Evolutionary conservation across 2,797 vertebrate genomes (phyloP), one percentile per base, ranked within the genome.

Genomic region (Artibeus lituratus): DNA sequence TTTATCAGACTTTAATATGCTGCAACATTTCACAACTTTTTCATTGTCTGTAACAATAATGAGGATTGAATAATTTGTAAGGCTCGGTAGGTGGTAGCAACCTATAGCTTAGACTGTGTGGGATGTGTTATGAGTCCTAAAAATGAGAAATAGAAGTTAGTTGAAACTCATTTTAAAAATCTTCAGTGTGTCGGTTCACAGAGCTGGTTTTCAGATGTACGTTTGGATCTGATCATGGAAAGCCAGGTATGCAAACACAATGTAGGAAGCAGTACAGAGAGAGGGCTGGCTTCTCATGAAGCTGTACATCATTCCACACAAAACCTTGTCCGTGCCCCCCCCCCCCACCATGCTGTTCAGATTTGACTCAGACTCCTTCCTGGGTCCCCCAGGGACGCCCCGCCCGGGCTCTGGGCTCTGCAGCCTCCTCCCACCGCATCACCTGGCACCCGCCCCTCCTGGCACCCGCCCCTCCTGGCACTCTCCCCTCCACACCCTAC

Each of bases 1-100:
- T 97, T 95, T 88, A 72, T 59, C 72, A 67, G 81, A 76, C 26
- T 88, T 57, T 8, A 85, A 35, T 88, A 24, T 69, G 44, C 70
- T 47, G 4, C 59, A n/a, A 21, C n/a, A 6, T 49, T 53, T 44
- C 35, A 24, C 5, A 39, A n/a, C 39, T 70, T 35, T 32, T 49
- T 89, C 37, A 7, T 22, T 5, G 44, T 44, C 44, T 44, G 0
- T 29, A 76, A 37, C 65, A 83, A 1, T 91, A 69, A 37, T 5
- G 10, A 91, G 21, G 42, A 12, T 3, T 47, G 85, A 90, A 19
- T 77, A 37, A 69, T 88, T 70, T 69, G 89, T 83, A 35, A 88
- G 59, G 53, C 76, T 57, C 55, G 77, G 74, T 32, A 39, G 93
- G 87, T 89, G 11, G 44, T 8, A 29, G n/a, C 29, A 59, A 37